Base-by-base conservation (phyloP, 2,888 invertebrate species). In the Nomada fucata region DNA sequence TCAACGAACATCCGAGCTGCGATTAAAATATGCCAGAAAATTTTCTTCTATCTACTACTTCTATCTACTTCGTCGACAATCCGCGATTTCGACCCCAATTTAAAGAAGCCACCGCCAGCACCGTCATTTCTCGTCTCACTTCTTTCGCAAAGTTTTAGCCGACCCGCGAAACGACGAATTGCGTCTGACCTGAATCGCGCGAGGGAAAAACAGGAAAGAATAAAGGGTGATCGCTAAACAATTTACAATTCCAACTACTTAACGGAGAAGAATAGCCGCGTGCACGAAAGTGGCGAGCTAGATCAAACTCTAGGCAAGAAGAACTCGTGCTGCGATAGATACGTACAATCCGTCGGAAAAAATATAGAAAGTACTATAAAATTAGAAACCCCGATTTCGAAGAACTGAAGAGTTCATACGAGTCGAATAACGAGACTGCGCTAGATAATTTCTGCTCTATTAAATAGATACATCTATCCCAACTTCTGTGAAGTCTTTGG, bases 31-130 rank as follows among this genome's bases (percentile, higher is more conserved):
- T 36, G 7, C 36, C 36, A 36, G 36, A 7, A 36, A 36, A 36
- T 36, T 36, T 36, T n/a, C n/a, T 23, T 5, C 36, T 36, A 36
- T 9, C 11, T 10, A n/a, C 47, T 47, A n/a, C n/a, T 23, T 5
- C 36, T 36, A 36, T 9, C 11, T 10, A n/a, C 47, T 47, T 64
- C n/a, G 64, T 11, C 18, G 64, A 50, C 26, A 18, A 64, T 64
- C 11, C 20, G 60, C 60, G 60, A 47, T 26, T 50, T 50, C 71
- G 63, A 64, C 72, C 71, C 23, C 53, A 29, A 72, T 72, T 72
- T 20, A 0, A 26, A 13, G 36, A n/a, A 64, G 71, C 57, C 64
- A 64, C 57, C 36, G 18, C 20, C 23, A 15, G 10, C 13, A 10
- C 52, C 77, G 13, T 42, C 36, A 29, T 59, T 76, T 63, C 44